Evolutionary conservation across 2,113 vertebrate species (phyloP), one percentile per base, ranked within the genome.

Genomic region (Peromyscus leucopus): DNA sequence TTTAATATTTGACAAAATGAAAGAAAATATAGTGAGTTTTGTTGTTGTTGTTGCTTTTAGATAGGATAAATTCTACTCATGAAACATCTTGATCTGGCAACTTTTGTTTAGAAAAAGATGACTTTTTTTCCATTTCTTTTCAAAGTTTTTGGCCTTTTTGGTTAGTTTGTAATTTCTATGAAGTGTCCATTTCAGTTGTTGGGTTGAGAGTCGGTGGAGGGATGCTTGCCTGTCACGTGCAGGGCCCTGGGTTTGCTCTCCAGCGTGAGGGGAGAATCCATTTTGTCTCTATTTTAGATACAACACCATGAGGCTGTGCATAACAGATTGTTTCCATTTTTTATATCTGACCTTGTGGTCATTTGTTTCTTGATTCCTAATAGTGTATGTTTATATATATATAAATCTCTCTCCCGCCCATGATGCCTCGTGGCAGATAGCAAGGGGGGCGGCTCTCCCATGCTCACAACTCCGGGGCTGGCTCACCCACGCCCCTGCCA

Each of bases 61-160:
- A 91, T 39, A 88, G 89, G 71, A 36, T 89, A 72, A 72, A 71
- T 39, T 15, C 9, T 7, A 39, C 46, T 3, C 12, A 42, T 93
- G 48, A 97, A 78, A 59, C 42, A 42, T 71, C 39, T 82, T 59
- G 67, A 16, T 48, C 17, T 80, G 67, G 5, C 63, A 89, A 24
- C 55, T 93, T 86, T 61, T 69, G 28, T 93, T 90, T 74, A 55
- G n/a, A 90, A 90, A 92, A 92, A 76, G 19, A 85, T 88, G 90
- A 87, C 10, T 33, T 69, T 87, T 87, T 94, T 67, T 7, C 72
- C 31, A 12, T 94, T 96, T 76, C 51, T 93, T 79, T 75, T 42
- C 22, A 12, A 74, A 28, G 33, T 61, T 91, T 69, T 89, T 95
- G 5, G 67, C 28, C 63, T 90, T 33, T 83, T 90, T 90, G 87